Evolutionary conservation across 2,113 vertebrate species (phyloP).

Genomic region (Pteronura brasiliensis): DNA sequence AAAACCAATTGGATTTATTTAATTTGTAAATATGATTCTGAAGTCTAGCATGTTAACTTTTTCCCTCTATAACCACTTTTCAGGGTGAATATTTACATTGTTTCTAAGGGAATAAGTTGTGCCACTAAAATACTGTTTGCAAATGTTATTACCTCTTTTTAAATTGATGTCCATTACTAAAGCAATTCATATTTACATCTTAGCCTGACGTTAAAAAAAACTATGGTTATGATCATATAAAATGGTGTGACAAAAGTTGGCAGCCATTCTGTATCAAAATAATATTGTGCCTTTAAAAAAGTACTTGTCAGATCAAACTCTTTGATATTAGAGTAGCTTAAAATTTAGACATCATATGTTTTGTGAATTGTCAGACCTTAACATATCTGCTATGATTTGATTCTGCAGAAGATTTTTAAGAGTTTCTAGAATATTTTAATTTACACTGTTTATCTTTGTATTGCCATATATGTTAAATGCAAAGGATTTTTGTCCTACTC

Average conservation of each 20-base stretch:
- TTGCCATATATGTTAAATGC: neutral
- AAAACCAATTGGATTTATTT: constrained; percentile 33
- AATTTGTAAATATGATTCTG: constrained; percentile 23
- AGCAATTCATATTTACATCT: constrained; percentile 20
- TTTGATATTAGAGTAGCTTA: neutral
- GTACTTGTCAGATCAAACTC: neutral
- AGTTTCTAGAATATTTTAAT: neutral
- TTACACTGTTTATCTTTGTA: neutral
- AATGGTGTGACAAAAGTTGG: neutral
- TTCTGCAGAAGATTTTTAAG: neutral
- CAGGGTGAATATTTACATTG: constrained; percentile 10
- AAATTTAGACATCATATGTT: constrained; percentile 16
- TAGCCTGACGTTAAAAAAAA: neutral
- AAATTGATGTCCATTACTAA: constrained; percentile 35
- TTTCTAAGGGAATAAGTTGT: constrained; percentile 25
- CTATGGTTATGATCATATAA: neutral
- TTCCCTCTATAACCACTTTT: constrained; percentile 24
- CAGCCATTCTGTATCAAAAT: neutral
- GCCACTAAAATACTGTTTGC: neutral
- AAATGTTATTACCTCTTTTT: constrained; percentile 28
- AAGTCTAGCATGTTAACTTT: constrained; percentile 7
- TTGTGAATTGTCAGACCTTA: neutral
- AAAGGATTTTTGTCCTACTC: neutral
- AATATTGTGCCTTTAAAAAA: neutral
- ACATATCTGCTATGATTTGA: neutral